Conservation (phyloP, 1,140 invertebrate genomes). For the Pygmarrhopalites habei region DNA sequence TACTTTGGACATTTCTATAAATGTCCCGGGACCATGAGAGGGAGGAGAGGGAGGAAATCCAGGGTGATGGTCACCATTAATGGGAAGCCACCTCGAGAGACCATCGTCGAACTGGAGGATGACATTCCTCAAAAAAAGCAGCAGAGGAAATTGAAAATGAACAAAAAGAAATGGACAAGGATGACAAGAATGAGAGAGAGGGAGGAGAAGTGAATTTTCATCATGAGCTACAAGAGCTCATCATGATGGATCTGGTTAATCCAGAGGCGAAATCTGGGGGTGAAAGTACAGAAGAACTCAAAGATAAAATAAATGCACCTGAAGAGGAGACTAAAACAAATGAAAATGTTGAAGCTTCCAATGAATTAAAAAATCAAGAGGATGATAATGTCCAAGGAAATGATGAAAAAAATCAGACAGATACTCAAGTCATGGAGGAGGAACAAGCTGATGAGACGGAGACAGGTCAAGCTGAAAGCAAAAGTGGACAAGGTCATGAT, state of each 20-base stretch:
- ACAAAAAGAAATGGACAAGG: slow-evolving; percentile 42
- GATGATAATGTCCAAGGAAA: slow-evolving; percentile 46
- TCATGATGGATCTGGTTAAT: slow-evolving; percentile 43
- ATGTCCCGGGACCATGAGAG: too few relatives aligned
- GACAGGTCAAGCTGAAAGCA: slow-evolving; percentile 54
- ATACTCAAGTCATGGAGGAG: slow-evolving; percentile 37
- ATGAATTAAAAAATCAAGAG: slow-evolving; percentile 27
- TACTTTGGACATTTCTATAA: too few relatives aligned
- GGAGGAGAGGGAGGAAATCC: too few relatives aligned
- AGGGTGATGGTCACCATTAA: too few relatives aligned
- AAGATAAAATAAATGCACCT: slow-evolving; percentile 41
- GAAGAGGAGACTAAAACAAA: slow-evolving; percentile 39
- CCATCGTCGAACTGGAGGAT: too few relatives aligned
- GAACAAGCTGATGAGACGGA: slow-evolving; percentile 50
- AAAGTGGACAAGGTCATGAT: slow-evolving; percentile 55
- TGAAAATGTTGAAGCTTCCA: slow-evolving; percentile 42
- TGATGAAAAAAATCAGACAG: slow-evolving; percentile 45
- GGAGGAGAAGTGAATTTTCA: slow-evolving; percentile 43
- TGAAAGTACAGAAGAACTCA: slow-evolving; percentile 40
- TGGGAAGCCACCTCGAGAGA: too few relatives aligned
- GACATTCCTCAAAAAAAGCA: slow-evolving; percentile 33
- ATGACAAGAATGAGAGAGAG: slow-evolving; percentile 36
- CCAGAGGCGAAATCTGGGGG: slow-evolving; percentile 40
- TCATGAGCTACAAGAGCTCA: slow-evolving; percentile 42
- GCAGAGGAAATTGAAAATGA: slow-evolving; percentile 37